Evolutionary conservation across 2,797 vertebrate genomes (phyloP), one percentile per base, ranked within the genome.

Genomic region (Diplodus puntazzo): DNA sequence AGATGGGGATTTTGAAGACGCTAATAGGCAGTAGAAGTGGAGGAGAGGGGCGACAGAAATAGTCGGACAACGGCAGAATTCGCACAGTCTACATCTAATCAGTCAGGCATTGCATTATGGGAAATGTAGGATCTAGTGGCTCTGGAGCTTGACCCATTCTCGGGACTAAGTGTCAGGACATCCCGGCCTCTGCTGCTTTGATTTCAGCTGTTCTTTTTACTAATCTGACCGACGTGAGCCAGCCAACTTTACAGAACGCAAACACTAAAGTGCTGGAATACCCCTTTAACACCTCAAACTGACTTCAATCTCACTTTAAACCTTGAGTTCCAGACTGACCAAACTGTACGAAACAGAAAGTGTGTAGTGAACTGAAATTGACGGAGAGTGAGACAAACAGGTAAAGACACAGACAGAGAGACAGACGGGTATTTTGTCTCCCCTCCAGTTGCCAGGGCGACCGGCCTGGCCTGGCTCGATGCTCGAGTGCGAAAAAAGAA

Each of bases 381-480:
- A 60, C 2, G 4, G 48, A 65, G 54, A 25, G 21, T 0, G 20
- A 73, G 73, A 81, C 77, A 46, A 57, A 65, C 83, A 83, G 85
- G 84, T 86, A 81, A 48, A 76, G 39, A 66, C 64, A 34, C 34
- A 65, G 61, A 46, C 49, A 17, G 68, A 71, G 30, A 48, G 80
- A 84, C 86, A 82, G 85, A 84, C 65, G 77, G 80, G 74, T 77
- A 84, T 88, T 92, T 85, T 88, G 84, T 86, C 68, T 82, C 76
- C 80, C 62, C n/a, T 84, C 73, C 68, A 71, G 95, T 96, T 95
- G 92, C 94, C 83, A 64, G 80, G 93, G 90, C 70, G 84, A 95
- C 93, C 67, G 74, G 66, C 84, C 88, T n/a, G 75, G 83, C 81
- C 89, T 84, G 87, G 91, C 92, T 89, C 66, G 79, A 83, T 61